These are phyloP conservation scores for Lasiurus borealis DNA, from an alignment of 2,113 vertebrate genomes.

Conservation along the genomic window DNA sequence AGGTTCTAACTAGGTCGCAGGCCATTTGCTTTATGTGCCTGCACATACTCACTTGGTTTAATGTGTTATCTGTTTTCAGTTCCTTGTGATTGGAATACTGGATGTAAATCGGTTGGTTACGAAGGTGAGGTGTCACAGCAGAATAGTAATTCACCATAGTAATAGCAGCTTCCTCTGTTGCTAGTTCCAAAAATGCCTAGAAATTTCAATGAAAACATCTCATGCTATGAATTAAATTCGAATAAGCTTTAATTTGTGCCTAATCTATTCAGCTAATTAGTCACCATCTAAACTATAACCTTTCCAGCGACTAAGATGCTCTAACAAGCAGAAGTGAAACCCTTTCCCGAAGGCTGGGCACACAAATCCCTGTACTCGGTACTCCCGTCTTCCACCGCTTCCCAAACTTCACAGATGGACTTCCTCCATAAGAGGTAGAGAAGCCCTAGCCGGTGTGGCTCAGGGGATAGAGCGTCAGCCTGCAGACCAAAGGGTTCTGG, in stretches of 20 bases:
- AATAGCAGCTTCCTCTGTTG: conserved; percentile 96
- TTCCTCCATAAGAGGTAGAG: neutral
- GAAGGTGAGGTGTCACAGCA: conserved; percentile 95
- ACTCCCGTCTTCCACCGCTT: neutral
- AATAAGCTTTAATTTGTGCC: neutral
- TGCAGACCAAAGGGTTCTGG: no score
- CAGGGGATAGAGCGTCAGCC: no score
- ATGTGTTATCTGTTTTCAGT: conserved; percentile 96
- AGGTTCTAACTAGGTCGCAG: neutral
- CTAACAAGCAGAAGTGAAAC: conserved; percentile 3
- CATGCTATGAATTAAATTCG: conserved; percentile 44
- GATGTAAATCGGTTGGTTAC: conserved; percentile 96
- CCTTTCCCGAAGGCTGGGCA: neutral
- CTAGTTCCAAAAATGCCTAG: conserved; percentile 97
- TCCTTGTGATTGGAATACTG: conserved; percentile 99
- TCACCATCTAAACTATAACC: neutral
- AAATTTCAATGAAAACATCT: conserved; percentile 57
- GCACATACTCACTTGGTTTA: conserved; percentile 92
- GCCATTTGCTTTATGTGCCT: neutral
- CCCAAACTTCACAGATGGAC: neutral
- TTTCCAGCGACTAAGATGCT: neutral
- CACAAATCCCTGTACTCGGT: neutral
- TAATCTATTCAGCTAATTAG: neutral
- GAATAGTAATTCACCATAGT: conserved; percentile 99
- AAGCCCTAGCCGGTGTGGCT: neutral